Conservation (phyloP, 2,888 invertebrate species). For the Labia minor region DNA sequence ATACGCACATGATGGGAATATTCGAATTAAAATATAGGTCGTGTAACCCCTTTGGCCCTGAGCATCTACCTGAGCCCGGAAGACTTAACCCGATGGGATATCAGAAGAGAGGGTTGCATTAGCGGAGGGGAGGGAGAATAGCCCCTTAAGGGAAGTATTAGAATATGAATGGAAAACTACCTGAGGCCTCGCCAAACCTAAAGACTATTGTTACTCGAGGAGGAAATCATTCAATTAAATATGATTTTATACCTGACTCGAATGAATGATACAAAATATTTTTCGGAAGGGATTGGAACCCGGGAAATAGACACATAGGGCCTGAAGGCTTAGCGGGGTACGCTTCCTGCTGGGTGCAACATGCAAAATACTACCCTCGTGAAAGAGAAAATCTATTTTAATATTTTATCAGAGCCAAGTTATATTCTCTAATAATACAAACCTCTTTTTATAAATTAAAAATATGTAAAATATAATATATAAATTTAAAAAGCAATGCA, state of each 20-base stretch:
- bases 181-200: not conserved
- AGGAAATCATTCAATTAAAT: slow-evolving; percentile 13
- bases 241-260: slow-evolving; percentile 13
- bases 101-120: not conserved
- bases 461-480: too few relatives aligned
- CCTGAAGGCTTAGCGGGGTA: not conserved
- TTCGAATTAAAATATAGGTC: slow-evolving; percentile 13
- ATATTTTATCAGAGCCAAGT: too few relatives aligned
- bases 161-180: slow-evolving; percentile 1
- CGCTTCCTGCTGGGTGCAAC: not conserved
- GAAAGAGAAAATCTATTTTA: too few relatives aligned
- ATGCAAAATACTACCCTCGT: not conserved
- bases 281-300: not conserved
- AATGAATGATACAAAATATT: slow-evolving; percentile 7
- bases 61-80: slow-evolving; percentile 13
- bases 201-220: not conserved
- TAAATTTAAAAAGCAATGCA: too few relatives aligned
- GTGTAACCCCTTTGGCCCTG: slow-evolving; percentile 13
- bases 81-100: slow-evolving; percentile 7
- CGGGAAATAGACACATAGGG: not conserved
- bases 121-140: not conserved
- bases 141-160: not conserved
- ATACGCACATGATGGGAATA: not conserved
- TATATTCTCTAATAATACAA: too few relatives aligned
- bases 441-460: too few relatives aligned